A percentile compares a stretch with the other conserved stretches of the same genome.
Conservation (phyloP, 2,113 vertebrate genomes). For the Chaetura pelagica region DNA sequence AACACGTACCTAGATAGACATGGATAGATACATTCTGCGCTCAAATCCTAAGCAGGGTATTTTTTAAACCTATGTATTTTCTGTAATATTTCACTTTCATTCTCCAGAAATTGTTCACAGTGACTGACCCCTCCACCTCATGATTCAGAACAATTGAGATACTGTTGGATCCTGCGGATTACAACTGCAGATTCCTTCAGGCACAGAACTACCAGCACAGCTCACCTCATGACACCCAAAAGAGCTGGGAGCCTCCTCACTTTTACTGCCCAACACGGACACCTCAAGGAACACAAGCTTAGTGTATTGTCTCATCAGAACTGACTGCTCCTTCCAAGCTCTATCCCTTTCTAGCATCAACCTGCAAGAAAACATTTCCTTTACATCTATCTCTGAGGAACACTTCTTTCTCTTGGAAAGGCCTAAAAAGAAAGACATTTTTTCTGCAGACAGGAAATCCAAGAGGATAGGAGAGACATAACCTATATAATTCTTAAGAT, state of each 20-base stretch:
- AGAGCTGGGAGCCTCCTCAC: not conserved
- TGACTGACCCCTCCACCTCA: not conserved
- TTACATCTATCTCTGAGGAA: not conserved
- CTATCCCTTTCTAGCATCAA: not conserved
- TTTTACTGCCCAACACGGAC: not conserved
- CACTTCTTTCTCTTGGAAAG: not conserved
- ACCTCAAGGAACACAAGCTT: not conserved
- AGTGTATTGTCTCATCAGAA: not conserved
- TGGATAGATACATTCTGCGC: not conserved
- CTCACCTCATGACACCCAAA: not conserved
- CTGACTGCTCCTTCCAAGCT: not conserved
- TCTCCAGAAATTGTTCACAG: not conserved
- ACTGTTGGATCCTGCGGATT: no score
- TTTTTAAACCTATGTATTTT: not conserved
- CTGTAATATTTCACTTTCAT: not conserved
- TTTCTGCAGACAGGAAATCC: not conserved
- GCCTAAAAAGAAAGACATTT: not conserved
- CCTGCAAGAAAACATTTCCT: not conserved
- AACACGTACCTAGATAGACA: not conserved
- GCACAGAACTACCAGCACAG: not conserved
- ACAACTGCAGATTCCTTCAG: fast-evolving
- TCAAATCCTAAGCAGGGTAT: not conserved
- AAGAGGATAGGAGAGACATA: not conserved
- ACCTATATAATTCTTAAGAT: not conserved
- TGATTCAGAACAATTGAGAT: not conserved